These are phyloP conservation scores for Bembecia ichneumoniformis DNA, from an alignment of 2,888 invertebrate genomes.

Conservation along the genomic window DNA sequence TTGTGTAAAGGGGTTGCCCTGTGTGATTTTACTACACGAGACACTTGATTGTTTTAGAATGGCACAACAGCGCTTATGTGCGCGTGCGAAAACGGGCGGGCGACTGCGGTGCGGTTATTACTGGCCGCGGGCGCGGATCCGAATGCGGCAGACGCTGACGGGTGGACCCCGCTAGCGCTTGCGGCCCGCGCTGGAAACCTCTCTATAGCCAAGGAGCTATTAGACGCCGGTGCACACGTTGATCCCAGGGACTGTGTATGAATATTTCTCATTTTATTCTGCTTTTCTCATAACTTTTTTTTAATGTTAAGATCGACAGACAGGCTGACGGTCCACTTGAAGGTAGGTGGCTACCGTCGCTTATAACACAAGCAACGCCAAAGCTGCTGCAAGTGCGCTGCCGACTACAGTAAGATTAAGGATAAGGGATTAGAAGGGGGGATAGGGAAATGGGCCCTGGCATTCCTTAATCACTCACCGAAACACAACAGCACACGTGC, in stretches of 20 bases:
- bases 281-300: neutral
- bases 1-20: no score
- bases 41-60: constrained; percentile 72
- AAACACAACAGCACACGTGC: no score
- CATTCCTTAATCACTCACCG: no score
- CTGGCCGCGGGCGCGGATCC: constrained; percentile 93
- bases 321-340: no score
- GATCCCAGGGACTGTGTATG: constrained; percentile 90
- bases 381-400: no score
- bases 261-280: constrained; percentile 8
- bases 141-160: constrained; percentile 91
- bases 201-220: constrained; percentile 83
- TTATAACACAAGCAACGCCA: no score
- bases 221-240: constrained; percentile 88
- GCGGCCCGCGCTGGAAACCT: constrained; percentile 92
- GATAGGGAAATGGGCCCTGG: no score
- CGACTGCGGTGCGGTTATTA: constrained; percentile 86
- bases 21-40: no score
- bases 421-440: no score
- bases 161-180: constrained; percentile 92
- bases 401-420: no score
- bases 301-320: neutral
- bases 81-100: constrained; percentile 88
- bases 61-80: constrained; percentile 94
- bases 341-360: no score